phyloP scores from a whole-genome alignment of 2,797 vertebrate genomes.

The Leptatherina wallacei region DNA sequence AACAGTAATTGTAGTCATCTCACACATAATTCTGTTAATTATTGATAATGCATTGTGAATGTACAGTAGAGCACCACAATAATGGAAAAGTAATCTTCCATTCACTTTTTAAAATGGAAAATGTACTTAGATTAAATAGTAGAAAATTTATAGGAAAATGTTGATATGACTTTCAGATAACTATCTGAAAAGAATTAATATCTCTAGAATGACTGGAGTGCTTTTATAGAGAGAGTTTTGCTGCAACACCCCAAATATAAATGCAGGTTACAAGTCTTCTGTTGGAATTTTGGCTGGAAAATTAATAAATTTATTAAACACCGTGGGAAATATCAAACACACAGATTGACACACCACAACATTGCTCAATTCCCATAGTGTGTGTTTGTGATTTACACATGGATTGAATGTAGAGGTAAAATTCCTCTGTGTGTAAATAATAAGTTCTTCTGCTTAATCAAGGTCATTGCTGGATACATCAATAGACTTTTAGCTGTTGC shows the following conservation, averaged over 20 bases:
- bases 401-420: background rate
- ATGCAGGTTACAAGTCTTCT: background rate
- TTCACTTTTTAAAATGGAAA: too few relatives aligned
- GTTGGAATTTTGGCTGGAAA: background rate
- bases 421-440: background rate
- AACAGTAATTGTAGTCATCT: background rate
- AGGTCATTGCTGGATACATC: background rate
- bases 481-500: background rate
- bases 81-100: background rate
- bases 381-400: too few relatives aligned
- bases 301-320: background rate
- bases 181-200: background rate
- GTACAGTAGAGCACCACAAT: background rate
- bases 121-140: too few relatives aligned
- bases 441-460: background rate
- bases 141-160: too few relatives aligned
- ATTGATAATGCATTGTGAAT: background rate
- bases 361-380: background rate
- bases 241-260: background rate
- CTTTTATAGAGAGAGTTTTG: background rate
- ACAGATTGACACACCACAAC: too few relatives aligned
- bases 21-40: background rate
- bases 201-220: background rate
- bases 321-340: too few relatives aligned
- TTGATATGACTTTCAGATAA: background rate